phyloP scores from a whole-genome alignment of 2,888 invertebrate genomes.

The Microchrysa polita region DNA sequence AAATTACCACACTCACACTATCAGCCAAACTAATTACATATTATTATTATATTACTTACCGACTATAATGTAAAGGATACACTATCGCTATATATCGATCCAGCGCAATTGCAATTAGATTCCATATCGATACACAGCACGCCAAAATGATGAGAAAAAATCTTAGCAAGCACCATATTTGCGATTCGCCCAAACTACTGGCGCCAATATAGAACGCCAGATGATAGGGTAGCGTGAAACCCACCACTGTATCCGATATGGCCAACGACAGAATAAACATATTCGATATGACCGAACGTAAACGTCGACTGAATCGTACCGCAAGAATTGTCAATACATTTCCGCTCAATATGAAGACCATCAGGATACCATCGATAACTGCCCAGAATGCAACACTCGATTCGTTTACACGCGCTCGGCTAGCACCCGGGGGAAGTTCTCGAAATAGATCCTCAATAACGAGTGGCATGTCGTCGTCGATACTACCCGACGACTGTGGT shows the following conservation, averaged over 20 bases:
- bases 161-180: slow-evolving; percentile 74
- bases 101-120: slow-evolving; percentile 80
- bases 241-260: slow-evolving; percentile 81
- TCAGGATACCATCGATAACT: slow-evolving; percentile 72
- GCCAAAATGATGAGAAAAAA: slow-evolving; percentile 80
- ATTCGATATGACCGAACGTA: slow-evolving; percentile 78
- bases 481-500: slow-evolving; percentile 44
- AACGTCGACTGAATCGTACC: slow-evolving; percentile 74
- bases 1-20: neutral
- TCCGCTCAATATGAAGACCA: slow-evolving; percentile 75
- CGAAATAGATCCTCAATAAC: slow-evolving; percentile 44
- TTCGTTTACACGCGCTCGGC: slow-evolving; percentile 49
- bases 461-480: slow-evolving; percentile 50
- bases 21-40: too few species aligned
- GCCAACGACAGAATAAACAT: slow-evolving; percentile 82
- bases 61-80: slow-evolving; percentile 80
- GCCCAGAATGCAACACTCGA: slow-evolving; percentile 66
- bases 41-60: slow-evolving; percentile 58
- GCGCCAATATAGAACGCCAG: slow-evolving; percentile 76
- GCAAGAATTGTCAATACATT: slow-evolving; percentile 81
- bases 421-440: slow-evolving; percentile 49
- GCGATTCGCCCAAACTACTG: slow-evolving; percentile 68
- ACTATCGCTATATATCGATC: slow-evolving; percentile 84
- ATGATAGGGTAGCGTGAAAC: slow-evolving; percentile 80
- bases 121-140: slow-evolving; percentile 81